Evolutionary conservation across 2,888 invertebrate genomes (phyloP).

Genomic region (Coremacera marginata): DNA sequence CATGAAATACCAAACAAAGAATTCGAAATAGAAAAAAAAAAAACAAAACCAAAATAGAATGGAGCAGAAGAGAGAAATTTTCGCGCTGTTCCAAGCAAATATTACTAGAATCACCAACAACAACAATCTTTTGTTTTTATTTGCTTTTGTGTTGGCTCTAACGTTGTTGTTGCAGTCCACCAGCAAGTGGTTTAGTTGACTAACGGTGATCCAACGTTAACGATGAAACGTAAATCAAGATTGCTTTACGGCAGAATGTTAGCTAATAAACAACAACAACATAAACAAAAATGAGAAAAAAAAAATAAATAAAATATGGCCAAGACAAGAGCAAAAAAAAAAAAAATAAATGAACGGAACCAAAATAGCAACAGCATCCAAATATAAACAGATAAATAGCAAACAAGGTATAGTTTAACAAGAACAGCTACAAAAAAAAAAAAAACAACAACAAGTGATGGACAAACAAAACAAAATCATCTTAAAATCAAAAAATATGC

Average conservation of each 20-base stretch:
- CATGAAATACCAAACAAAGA: neutral
- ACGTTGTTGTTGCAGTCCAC: neutral
- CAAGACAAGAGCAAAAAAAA: neutral
- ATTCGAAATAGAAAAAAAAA: neutral
- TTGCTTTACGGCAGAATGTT: constrained; percentile 33
- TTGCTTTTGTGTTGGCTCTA: neutral
- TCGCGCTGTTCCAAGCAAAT: neutral
- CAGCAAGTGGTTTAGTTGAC: neutral
- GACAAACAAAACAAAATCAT: neutral
- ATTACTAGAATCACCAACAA: neutral
- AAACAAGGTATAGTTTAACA: neutral
- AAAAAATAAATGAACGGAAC: neutral
- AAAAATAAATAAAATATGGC: neutral
- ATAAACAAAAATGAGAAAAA: constrained; percentile 4
- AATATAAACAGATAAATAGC: constrained; percentile 14
- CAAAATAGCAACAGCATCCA: neutral
- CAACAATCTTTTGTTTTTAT: neutral
- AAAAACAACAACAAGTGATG: neutral
- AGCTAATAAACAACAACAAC: constrained; percentile 20
- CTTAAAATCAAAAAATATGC: constrained; percentile 1
- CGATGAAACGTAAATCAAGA: constrained; percentile 31
- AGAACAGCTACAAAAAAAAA: neutral
- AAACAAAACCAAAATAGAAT: neutral
- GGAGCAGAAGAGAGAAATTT: neutral
- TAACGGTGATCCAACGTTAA: constrained; percentile 27